Percentiles rank a stretch among this genome's conserved stretches.
Conservation (phyloP, 2,113 vertebrate genomes). For the Dromaius novaehollandiae region DNA sequence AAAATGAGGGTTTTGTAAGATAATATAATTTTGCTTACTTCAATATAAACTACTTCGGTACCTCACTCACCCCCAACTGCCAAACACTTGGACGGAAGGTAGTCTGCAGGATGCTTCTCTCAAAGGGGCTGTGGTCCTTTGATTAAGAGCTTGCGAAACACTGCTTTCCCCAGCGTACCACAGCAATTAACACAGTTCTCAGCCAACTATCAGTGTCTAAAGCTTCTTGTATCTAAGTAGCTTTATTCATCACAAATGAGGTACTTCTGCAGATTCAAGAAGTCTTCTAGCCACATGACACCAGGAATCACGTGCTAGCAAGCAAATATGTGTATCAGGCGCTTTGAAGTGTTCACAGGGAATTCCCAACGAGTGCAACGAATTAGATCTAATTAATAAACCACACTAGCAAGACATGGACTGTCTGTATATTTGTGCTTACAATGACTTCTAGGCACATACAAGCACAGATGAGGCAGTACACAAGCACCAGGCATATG, state of each 20-base stretch:
- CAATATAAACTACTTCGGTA: not conserved
- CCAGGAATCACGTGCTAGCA: not conserved
- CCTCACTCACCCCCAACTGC: not conserved
- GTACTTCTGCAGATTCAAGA: not conserved
- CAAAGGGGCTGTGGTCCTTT: constrained; percentile 9
- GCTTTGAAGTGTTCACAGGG: constrained; percentile 33
- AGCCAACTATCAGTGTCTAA: not conserved
- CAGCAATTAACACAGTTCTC: constrained; percentile 45
- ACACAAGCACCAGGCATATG: not conserved
- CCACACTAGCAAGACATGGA: not conserved
- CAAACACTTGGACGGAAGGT: not conserved
- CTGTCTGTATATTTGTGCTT: not conserved
- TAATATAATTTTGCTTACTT: constrained; percentile 7
- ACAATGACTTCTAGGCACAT: not conserved
- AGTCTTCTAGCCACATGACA: not conserved
- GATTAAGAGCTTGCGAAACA: not conserved
- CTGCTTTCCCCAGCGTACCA: not conserved
- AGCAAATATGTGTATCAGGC: not conserved
- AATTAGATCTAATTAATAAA: constrained; percentile 27
- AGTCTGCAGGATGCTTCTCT: constrained; percentile 1
- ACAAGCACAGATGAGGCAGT: not conserved
- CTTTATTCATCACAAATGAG: constrained; percentile 20
- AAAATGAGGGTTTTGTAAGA: not conserved
- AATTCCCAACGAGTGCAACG: constrained; percentile 44
- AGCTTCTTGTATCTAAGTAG: not conserved